Base-by-base conservation (phyloP, 2,113 vertebrate species). In the Oncorhynchus tshawytscha region DNA sequence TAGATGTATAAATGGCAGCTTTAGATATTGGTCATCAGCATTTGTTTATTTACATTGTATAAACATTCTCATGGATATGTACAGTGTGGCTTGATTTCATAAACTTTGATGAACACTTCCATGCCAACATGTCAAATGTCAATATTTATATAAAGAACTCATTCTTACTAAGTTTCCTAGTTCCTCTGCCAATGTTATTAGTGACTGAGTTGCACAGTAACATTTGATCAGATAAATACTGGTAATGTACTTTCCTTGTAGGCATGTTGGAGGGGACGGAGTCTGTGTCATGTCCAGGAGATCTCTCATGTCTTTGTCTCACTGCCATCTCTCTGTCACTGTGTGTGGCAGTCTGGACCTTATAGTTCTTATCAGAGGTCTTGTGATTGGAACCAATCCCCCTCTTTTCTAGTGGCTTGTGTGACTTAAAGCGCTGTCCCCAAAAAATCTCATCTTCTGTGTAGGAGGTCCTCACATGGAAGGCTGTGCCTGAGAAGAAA, bases 381-480 rank as follows among this genome's bases (percentile, higher is more conserved):
- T 81, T 88, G 85, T 93, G 92, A 81, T 92, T 90, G 54, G 91
- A 91, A 0, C 9, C 88, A 84, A 92, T 93, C 4, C 88, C 90
- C 2, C 89, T 91, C 29, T 93, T 91, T 73, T 92, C 91, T 87
- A 90, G 78, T 54, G 86, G 83, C 91, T 91, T 92, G 85, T 89
- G 92, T 67, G 91, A 89, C 83, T 93, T 91, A 0, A 92, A 92
- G 25, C 91, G 87, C 60, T 93, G 86, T 22, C 91, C 92, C 92
- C 92, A 93, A 7, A 92, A 84, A 74, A 93, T 93, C 86, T 93
- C 92, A 0, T 93, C 91, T 27, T 92, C 91, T 0, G 86, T 91
- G 81, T 93, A 93, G 0, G 92, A 93, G 22, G 92, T 93, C 77
- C 87, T 90, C 66, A 91, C 92, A 82, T 92, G 91, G 82, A 92